Conservation (phyloP, 2,797 vertebrate species). For the Emys orbicularis region DNA sequence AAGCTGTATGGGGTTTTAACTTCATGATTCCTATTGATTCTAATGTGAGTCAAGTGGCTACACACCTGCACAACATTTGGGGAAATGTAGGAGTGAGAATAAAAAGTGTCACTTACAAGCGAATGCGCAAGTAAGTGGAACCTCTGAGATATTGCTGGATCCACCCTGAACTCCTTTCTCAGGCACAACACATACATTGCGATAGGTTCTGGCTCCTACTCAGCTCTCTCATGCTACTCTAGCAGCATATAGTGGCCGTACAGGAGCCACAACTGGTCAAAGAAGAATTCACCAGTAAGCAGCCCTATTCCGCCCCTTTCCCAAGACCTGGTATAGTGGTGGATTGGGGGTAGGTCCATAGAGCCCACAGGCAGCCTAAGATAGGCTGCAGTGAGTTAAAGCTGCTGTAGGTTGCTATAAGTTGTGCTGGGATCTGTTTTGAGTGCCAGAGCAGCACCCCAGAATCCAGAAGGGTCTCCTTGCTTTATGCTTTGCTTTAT, state of each 20-base stretch:
- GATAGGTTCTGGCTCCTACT: background rate
- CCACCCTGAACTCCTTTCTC: background rate
- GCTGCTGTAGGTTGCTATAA: background rate
- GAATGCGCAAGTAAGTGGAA: background rate
- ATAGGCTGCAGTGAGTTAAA: background rate
- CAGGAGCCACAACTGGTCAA: background rate
- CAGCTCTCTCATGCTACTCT: background rate
- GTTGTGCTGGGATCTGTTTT: background rate
- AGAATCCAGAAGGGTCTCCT: background rate
- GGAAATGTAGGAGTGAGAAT: background rate
- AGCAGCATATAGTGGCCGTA: background rate
- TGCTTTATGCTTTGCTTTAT: background rate
- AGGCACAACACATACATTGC: background rate
- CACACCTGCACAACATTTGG: background rate
- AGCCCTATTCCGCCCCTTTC: background rate
- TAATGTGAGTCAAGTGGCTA: background rate
- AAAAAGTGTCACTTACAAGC: background rate
- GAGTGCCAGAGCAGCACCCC: background rate
- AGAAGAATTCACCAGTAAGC: background rate
- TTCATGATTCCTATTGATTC: background rate
- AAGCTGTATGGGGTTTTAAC: background rate
- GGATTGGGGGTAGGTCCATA: background rate
- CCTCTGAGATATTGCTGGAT: background rate
- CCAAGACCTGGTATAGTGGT: background rate
- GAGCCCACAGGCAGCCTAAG: background rate